These are phyloP conservation scores for Talpa occidentalis DNA, from an alignment of 2,113 vertebrate species.

Conservation along the genomic window DNA sequence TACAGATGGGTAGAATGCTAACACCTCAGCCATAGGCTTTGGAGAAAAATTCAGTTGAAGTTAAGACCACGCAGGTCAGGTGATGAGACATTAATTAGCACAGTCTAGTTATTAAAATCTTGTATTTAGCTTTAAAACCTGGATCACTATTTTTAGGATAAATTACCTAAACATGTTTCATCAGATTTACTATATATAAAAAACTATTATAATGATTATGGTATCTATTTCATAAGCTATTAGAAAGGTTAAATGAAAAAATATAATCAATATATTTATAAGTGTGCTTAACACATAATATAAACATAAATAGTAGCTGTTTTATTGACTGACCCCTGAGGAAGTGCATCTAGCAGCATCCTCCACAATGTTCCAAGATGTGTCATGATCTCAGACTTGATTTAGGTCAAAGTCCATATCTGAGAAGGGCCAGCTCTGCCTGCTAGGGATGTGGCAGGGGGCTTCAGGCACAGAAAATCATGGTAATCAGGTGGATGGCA, in stretches of 20 bases:
- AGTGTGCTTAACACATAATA: background rate
- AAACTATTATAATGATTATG: background rate
- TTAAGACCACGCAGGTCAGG: background rate
- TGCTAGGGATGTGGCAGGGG: background rate
- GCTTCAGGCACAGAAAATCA: constrained; percentile 31
- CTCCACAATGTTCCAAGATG: background rate
- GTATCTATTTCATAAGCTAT: background rate
- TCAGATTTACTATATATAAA: background rate
- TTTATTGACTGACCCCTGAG: background rate
- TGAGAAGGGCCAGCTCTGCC: background rate
- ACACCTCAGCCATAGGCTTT: background rate
- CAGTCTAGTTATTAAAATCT: background rate
- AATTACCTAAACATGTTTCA: background rate
- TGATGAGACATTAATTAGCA: background rate
- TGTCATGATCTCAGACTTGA: constrained; percentile 26
- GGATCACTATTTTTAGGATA: background rate
- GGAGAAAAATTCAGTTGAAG: background rate
- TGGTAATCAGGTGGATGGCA: constrained; percentile 62
- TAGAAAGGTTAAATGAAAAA: background rate
- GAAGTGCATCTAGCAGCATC: background rate
- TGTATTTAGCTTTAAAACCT: background rate
- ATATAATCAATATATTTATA: background rate
- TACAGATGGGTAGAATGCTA: background rate
- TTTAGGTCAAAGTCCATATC: background rate
- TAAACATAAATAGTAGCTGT: background rate